Conservation (phyloP, 2,113 vertebrate genomes). For the Nyctibius bracteatus region DNA sequence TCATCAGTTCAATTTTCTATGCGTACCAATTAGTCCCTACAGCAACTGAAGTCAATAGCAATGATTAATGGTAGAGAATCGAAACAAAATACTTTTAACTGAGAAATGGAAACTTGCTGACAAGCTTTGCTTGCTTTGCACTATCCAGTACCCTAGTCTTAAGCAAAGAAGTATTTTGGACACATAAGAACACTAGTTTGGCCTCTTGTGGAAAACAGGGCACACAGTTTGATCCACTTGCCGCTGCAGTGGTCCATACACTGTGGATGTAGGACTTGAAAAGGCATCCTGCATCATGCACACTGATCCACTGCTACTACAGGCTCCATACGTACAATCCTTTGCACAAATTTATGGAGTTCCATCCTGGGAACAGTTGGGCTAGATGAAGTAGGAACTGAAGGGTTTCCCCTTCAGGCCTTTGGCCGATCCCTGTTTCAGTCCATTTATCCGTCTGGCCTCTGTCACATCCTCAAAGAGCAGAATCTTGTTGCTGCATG, state of each 20-base stretch:
- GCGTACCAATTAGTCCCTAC: not conserved
- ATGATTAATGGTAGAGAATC: not conserved
- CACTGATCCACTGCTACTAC: not conserved
- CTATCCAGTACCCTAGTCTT: not conserved
- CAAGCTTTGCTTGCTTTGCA: not conserved
- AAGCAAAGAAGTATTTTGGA: not conserved
- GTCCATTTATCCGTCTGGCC: not conserved
- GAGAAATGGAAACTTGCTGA: not conserved
- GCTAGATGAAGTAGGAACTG: not conserved
- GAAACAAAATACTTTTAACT: not conserved
- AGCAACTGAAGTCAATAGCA: not conserved
- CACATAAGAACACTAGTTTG: not conserved
- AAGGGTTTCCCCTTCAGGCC: not conserved
- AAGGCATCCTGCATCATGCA: not conserved
- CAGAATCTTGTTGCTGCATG: not conserved
- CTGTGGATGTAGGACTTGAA: not conserved
- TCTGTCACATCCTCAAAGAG: not conserved
- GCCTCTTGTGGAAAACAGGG: not conserved
- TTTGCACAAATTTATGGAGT: not conserved
- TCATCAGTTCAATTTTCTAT: not conserved
- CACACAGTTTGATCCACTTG: not conserved
- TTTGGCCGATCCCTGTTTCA: not conserved
- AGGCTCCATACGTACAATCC: not conserved
- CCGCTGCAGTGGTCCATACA: not conserved
- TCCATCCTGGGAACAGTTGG: not conserved